Evolutionary conservation across 1,140 invertebrate species (phyloP).

Genomic region (Leucophenga varia): DNA sequence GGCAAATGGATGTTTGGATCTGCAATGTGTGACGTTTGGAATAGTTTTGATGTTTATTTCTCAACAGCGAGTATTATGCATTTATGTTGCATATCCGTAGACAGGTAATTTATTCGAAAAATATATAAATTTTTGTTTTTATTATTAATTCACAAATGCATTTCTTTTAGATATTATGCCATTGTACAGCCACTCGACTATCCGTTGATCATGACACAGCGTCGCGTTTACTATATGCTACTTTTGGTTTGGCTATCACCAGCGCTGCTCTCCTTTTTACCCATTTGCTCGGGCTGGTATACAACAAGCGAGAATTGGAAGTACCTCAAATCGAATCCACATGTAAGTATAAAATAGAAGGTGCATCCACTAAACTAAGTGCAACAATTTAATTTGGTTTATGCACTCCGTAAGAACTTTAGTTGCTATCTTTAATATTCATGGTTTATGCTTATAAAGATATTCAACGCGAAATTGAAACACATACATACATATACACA

Average conservation of each 20-base stretch:
- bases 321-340: conserved; percentile 69
- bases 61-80: conserved; percentile 86
- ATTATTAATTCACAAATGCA: conserved; percentile 30
- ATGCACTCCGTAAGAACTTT: conserved; percentile 33
- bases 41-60: conserved; percentile 93
- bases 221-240: conserved; percentile 73
- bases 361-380: conserved; percentile 36
- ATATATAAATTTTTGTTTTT: too few relatives aligned
- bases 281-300: conserved; percentile 93
- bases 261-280: conserved; percentile 89
- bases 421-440: too few relatives aligned
- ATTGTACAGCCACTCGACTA: conserved; percentile 89
- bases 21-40: conserved; percentile 94
- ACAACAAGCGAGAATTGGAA: conserved; percentile 79
- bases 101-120: conserved; percentile 59
- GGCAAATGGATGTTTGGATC: conserved; percentile 86
- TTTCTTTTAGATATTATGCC: conserved; percentile 71
- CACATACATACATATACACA: neutral
- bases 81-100: conserved; percentile 87
- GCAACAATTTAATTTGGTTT: conserved; percentile 35
- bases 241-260: conserved; percentile 90
- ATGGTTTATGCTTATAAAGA: conserved; percentile 13
- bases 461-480: too few relatives aligned
- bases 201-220: conserved; percentile 83
- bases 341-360: conserved; percentile 57